phyloP scores from a whole-genome alignment of 2,797 vertebrate genomes.

The Thalassophryne amazonica region DNA sequence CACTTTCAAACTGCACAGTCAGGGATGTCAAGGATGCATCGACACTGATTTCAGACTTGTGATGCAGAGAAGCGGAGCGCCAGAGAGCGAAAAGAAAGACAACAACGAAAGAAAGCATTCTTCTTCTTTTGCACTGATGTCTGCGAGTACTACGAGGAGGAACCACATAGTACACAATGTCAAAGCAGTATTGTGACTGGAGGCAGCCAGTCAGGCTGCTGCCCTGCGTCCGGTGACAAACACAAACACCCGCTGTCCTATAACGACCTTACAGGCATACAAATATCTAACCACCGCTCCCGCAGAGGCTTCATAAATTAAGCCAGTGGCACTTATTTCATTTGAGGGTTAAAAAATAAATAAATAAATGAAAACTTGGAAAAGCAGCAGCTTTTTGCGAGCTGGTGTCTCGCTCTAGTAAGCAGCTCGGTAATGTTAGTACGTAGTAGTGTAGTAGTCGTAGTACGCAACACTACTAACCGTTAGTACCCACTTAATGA shows the following conservation, averaged over 20 bases:
- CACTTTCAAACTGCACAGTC: constrained; percentile 32
- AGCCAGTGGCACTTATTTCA: constrained; percentile 16
- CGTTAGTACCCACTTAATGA: constrained; percentile 37
- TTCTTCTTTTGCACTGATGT: constrained; percentile 43
- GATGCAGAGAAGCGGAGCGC: constrained; percentile 48
- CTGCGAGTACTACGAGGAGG: constrained; percentile 65
- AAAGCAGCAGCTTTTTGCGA: constrained; percentile 5
- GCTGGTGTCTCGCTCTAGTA: constrained; percentile 63
- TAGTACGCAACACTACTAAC: constrained; percentile 63
- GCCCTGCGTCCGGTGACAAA: constrained; percentile 39
- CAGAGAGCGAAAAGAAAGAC: constrained; percentile 34
- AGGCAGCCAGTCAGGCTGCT: constrained; percentile 52
- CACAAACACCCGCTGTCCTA: constrained; percentile 56
- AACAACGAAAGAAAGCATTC: constrained; percentile 41
- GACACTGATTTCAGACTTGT: constrained; percentile 34
- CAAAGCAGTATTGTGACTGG: constrained; percentile 65
- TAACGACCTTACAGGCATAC: constrained; percentile 21
- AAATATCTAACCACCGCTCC: constrained; percentile 25
- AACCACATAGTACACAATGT: constrained; percentile 73
- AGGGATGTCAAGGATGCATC: constrained; percentile 38
- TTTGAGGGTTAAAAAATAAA: too few relatives aligned
- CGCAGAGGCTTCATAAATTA: not conserved
- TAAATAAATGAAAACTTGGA: constrained; percentile 12
- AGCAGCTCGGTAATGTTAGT: constrained; percentile 55
- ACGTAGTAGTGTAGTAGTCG: constrained; percentile 68